These are phyloP conservation scores for Apogon hyalosoma DNA, from an alignment of 2,797 vertebrate species.

Conservation along the genomic window DNA sequence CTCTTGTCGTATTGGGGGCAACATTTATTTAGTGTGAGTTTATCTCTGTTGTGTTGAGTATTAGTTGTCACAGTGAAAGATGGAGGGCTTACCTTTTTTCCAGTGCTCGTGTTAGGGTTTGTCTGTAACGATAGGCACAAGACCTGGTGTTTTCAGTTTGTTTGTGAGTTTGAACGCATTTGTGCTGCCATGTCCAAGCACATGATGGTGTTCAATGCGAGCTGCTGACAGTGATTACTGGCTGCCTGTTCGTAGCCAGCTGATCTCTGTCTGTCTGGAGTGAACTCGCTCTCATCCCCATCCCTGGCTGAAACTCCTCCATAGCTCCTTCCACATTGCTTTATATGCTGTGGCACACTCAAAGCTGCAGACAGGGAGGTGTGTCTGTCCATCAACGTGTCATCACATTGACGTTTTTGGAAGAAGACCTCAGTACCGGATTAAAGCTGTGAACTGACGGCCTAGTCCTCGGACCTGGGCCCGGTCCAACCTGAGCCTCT, in stretches of 20 bases:
- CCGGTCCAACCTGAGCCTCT: slow-evolving; percentile 39
- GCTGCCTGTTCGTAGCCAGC: slow-evolving; percentile 31
- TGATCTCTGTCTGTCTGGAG: slow-evolving; percentile 26
- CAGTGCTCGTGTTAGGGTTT: not conserved
- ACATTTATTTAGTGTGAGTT: slow-evolving; percentile 15
- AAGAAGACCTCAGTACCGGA: slow-evolving; percentile 39
- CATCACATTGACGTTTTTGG: slow-evolving; percentile 34
- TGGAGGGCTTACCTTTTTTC: not conserved
- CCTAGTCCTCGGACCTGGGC: slow-evolving; percentile 34
- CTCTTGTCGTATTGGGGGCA: not conserved
- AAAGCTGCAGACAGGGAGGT: slow-evolving; percentile 18
- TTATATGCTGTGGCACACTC: not conserved
- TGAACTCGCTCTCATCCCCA: slow-evolving; percentile 26
- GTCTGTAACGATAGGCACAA: not conserved
- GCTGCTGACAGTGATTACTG: slow-evolving; percentile 43
- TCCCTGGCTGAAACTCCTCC: slow-evolving; percentile 42
- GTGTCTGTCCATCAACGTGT: slow-evolving; percentile 34
- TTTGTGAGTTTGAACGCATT: slow-evolving; percentile 6
- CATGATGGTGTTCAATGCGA: slow-evolving; percentile 14
- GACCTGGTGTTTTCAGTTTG: not conserved
- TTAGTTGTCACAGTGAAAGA: slow-evolving; percentile 40
- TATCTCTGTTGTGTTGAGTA: slow-evolving; percentile 26
- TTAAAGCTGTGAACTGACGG: slow-evolving; percentile 47
- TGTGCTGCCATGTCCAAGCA: slow-evolving; percentile 10
- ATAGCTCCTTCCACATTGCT: not conserved